Conservation (phyloP, 2,113 vertebrate species). For the Triplophysa dalaica region DNA sequence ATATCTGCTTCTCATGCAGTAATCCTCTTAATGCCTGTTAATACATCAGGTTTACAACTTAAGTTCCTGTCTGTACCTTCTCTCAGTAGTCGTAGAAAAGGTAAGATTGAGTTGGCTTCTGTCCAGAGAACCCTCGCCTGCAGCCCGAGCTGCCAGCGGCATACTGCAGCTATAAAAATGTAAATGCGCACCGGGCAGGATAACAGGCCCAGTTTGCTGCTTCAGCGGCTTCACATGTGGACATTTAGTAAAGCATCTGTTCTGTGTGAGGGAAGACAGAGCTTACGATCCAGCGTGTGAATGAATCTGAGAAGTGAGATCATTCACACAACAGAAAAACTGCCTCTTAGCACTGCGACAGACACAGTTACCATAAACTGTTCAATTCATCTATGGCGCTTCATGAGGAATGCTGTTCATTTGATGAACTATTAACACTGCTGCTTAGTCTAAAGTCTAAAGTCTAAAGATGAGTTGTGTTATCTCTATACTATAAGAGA, state of each 20-base stretch:
- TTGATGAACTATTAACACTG: slow-evolving; percentile 1
- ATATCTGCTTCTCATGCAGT: slow-evolving; percentile 30
- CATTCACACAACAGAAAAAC: background rate
- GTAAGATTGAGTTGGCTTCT: background rate
- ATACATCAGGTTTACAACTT: slow-evolving; percentile 24
- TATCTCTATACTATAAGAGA: background rate
- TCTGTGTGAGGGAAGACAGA: background rate
- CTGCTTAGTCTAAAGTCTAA: background rate
- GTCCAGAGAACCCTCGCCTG: background rate
- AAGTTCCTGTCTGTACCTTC: background rate
- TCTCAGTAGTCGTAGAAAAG: background rate
- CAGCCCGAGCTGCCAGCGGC: background rate
- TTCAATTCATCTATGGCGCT: background rate
- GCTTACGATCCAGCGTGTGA: background rate
- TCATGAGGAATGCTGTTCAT: background rate
- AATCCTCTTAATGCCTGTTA: slow-evolving; percentile 32
- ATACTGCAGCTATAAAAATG: slow-evolving; percentile 33
- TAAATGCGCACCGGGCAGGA: background rate
- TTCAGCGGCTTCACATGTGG: slow-evolving; percentile 21
- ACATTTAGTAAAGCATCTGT: slow-evolving; percentile 26
- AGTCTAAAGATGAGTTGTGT: too few species aligned
- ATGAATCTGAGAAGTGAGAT: slow-evolving; percentile 1
- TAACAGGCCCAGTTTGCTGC: slow-evolving; percentile 31
- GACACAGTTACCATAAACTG: background rate
- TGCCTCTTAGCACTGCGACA: background rate